These are phyloP conservation scores for Protonibea diacanthus DNA, from an alignment of 2,797 vertebrate species.

Conservation along the genomic window DNA sequence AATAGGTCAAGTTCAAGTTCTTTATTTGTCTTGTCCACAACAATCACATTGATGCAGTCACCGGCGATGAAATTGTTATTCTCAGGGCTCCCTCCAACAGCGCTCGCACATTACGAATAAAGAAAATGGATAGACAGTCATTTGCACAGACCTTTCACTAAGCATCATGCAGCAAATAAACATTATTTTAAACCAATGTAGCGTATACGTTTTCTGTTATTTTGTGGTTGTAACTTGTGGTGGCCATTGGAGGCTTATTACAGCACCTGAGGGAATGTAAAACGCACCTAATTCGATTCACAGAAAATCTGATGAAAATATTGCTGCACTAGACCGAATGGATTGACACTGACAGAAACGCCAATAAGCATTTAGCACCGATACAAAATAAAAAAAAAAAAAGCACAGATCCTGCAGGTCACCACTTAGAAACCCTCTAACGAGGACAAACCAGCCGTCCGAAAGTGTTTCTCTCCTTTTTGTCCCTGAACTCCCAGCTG, in stretches of 20 bases:
- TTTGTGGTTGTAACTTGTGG: neutral
- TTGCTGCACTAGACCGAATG: neutral
- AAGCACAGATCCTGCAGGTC: neutral
- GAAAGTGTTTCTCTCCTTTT: conserved; percentile 58
- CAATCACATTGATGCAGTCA: too few species aligned
- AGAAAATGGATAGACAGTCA: neutral
- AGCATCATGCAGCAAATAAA: neutral
- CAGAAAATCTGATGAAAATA: neutral
- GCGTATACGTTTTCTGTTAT: neutral
- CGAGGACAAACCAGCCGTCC: conserved; percentile 41
- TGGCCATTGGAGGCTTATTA: neutral
- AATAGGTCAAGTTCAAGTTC: too few species aligned
- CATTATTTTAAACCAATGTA: neutral
- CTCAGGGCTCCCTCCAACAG: too few species aligned
- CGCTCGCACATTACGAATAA: neutral
- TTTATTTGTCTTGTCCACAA: too few species aligned
- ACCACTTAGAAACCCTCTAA: neutral
- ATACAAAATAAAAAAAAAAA: neutral
- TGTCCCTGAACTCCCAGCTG: conserved; percentile 60
- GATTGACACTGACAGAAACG: neutral
- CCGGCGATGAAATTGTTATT: too few species aligned
- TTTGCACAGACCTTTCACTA: neutral
- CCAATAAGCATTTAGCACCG: neutral
- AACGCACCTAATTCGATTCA: neutral
- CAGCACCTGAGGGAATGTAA: neutral